A percentile compares a stretch with the other conserved stretches of the same genome.
Conservation (phyloP, 2,888 invertebrate genomes). For the Harpagoxenus sublaevis region DNA sequence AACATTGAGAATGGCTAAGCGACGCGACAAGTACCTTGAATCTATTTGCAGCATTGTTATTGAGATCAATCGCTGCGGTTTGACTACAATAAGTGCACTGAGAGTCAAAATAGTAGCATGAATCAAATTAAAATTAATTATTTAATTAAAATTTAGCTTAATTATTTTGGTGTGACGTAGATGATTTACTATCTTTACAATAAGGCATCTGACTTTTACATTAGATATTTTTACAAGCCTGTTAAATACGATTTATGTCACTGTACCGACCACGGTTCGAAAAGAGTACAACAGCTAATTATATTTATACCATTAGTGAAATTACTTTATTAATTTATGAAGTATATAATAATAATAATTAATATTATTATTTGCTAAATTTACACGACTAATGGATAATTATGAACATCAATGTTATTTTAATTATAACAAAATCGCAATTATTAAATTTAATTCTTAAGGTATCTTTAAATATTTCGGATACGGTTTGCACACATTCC, state of each 20-base stretch:
- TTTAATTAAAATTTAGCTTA: not conserved
- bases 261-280: not conserved
- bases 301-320: conserved; percentile 15
- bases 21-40: conserved; percentile 9
- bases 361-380: conserved; percentile 17
- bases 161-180: not conserved
- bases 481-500: not conserved
- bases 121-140: not conserved
- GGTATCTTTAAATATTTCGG: not conserved
- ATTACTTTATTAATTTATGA: conserved; percentile 22
- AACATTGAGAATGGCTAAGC: conserved; percentile 26
- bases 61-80: not conserved
- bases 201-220: not conserved
- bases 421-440: not conserved
- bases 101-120: not conserved
- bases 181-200: not conserved
- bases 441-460: not conserved
- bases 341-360: not conserved
- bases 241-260: conserved; percentile 15
- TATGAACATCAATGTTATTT: not conserved
- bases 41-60: not conserved
- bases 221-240: not conserved
- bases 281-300: not conserved
- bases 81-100: not conserved
- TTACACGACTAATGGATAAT: conserved; percentile 19